These are phyloP conservation scores for Malacosoma neustria DNA, from an alignment of 2,888 invertebrate genomes.

Conservation along the genomic window DNA sequence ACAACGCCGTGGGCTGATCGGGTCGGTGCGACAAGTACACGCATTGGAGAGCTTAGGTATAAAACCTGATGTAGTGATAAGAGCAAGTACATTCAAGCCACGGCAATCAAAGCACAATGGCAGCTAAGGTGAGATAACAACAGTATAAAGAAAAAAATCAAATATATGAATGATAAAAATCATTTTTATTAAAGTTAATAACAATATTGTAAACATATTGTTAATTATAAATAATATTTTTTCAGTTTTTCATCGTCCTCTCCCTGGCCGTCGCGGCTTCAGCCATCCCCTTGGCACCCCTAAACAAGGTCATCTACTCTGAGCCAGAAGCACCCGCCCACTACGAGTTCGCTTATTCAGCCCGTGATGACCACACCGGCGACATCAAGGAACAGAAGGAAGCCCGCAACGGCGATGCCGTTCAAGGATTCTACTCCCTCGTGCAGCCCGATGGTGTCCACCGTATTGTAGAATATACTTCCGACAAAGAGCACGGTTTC, in stretches of 20 bases:
- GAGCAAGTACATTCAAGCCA: slow-evolving; percentile 36
- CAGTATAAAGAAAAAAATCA: neutral
- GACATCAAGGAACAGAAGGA: slow-evolving; percentile 66
- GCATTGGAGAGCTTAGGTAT: slow-evolving; percentile 34
- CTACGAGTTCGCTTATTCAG: slow-evolving; percentile 61
- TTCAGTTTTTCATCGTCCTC: slow-evolving; percentile 30
- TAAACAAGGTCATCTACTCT: slow-evolving; percentile 40
- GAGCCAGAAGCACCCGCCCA: slow-evolving; percentile 50
- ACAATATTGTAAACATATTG: neutral
- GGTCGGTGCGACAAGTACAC: slow-evolving; percentile 17
- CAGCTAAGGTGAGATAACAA: neutral
- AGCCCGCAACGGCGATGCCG: slow-evolving; percentile 50
- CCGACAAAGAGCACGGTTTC: slow-evolving; percentile 57
- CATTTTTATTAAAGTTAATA: neutral
- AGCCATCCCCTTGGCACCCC: slow-evolving; percentile 31
- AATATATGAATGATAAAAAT: neutral
- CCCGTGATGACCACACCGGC: slow-evolving; percentile 48
- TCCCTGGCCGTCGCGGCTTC: slow-evolving; percentile 36
- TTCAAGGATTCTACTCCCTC: slow-evolving; percentile 63
- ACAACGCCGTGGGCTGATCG: slow-evolving; percentile 19
- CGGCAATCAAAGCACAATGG: slow-evolving; percentile 10
- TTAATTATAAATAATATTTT: slow-evolving; percentile 2
- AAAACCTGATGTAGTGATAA: slow-evolving; percentile 37
- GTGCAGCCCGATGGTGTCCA: slow-evolving; percentile 61
- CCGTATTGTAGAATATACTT: slow-evolving; percentile 61